Evolutionary conservation across 2,888 invertebrate genomes (phyloP).

Genomic region (Eucera pruinosa): DNA sequence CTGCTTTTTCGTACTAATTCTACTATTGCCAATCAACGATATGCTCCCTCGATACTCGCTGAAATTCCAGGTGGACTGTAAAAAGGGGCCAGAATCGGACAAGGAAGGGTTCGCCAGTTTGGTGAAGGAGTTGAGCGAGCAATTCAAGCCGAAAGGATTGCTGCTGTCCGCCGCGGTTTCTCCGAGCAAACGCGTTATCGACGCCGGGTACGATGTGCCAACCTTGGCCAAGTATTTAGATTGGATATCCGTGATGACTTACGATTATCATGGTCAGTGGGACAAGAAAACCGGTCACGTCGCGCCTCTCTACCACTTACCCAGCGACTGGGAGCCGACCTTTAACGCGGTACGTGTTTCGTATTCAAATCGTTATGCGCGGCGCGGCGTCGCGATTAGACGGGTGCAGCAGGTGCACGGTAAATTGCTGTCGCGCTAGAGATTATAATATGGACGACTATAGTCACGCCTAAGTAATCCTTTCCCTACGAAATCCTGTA

Average conservation of each 20-base stretch:
- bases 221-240: conserved; percentile 91
- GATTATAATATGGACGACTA: no score
- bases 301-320: conserved; percentile 93
- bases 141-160: conserved; percentile 89
- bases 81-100: conserved; percentile 92
- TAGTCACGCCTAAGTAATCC: no score
- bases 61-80: conserved; percentile 90
- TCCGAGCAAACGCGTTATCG: conserved; percentile 92
- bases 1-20: no score
- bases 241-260: conserved; percentile 96
- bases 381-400: no score
- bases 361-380: not conserved
- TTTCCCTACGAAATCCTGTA: no score
- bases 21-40: no score
- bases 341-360: conserved; percentile 88
- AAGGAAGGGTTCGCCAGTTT: conserved; percentile 91
- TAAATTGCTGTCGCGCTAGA: no score
- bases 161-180: conserved; percentile 94
- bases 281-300: conserved; percentile 96
- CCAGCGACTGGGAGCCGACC: conserved; percentile 89
- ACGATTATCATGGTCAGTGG: conserved; percentile 97
- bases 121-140: conserved; percentile 90
- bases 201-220: conserved; percentile 93
- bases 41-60: no score
- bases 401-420: no score